phyloP scores from a whole-genome alignment of 1,140 invertebrate genomes.

The Dreissena rostriformis region DNA sequence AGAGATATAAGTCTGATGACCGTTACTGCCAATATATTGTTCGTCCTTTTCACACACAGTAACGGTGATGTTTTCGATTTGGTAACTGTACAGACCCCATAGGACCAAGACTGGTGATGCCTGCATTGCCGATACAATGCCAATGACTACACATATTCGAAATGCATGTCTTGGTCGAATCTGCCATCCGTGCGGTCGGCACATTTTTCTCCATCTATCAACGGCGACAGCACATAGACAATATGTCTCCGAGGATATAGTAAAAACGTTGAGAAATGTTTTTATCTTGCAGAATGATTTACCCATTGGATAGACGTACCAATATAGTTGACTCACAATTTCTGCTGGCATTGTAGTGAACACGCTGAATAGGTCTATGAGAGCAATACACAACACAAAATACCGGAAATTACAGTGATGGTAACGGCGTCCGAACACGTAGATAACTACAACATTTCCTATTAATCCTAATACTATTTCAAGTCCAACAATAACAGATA shows the following conservation, averaged over 20 bases:
- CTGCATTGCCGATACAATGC: not conserved
- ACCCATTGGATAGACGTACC: constrained; percentile 62
- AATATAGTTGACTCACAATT: constrained; percentile 61
- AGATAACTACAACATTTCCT: constrained; percentile 60
- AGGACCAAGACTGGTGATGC: constrained; percentile 6
- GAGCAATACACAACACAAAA: constrained; percentile 62
- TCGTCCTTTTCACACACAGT: constrained; percentile 41
- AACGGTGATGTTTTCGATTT: constrained; percentile 18
- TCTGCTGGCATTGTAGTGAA: constrained; percentile 65
- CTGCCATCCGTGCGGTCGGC: constrained; percentile 56
- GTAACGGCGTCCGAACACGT: constrained; percentile 56
- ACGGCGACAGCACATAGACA: constrained; percentile 60
- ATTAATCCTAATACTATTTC: constrained; percentile 55
- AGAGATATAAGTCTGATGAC: not conserved
- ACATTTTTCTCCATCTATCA: constrained; percentile 65
- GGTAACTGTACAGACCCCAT: constrained; percentile 32
- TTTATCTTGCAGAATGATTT: constrained; percentile 57
- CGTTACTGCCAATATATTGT: not conserved
- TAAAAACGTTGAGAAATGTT: constrained; percentile 60
- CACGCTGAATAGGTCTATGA: constrained; percentile 63
- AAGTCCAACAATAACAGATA: constrained; percentile 50
- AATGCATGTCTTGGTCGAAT: constrained; percentile 31
- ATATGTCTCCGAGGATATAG: constrained; percentile 58
- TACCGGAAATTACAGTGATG: constrained; percentile 53
- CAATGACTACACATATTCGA: not conserved